Percentiles rank a stretch among this genome's conserved stretches.
phyloP scores from a whole-genome alignment of 2,797 vertebrate genomes.

The Phrynocephalus vlangalii region DNA sequence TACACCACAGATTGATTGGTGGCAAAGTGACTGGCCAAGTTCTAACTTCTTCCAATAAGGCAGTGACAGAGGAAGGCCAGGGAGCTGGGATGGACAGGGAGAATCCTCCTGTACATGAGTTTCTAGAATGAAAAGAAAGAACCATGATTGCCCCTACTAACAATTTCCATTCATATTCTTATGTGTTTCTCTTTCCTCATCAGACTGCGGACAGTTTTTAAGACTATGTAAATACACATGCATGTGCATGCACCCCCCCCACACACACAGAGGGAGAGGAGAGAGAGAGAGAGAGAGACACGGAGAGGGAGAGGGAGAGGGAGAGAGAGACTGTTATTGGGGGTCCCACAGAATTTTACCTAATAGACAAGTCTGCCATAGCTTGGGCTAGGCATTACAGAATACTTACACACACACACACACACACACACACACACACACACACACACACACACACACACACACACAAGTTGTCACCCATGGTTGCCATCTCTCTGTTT shows the following conservation, averaged over 20 bases:
- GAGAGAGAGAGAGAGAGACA: not conserved
- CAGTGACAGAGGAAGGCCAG: constrained; percentile 66
- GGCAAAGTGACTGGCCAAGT: constrained; percentile 82
- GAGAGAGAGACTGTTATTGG: too few species aligned
- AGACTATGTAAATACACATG: not conserved
- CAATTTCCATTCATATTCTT: constrained; percentile 47
- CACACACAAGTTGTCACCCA: too few species aligned
- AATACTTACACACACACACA: too few species aligned
- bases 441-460: too few species aligned
- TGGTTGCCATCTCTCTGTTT: too few species aligned
- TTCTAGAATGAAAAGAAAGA: constrained; percentile 50
- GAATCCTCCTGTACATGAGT: constrained; percentile 68
- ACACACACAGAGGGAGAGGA: not conserved
- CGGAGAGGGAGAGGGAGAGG: too few species aligned
- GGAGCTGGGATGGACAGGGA: constrained; percentile 58
- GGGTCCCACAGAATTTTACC: too few species aligned
- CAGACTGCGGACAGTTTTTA: not conserved
- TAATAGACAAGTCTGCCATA: too few species aligned
- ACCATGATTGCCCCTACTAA: constrained; percentile 35
- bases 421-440: too few species aligned
- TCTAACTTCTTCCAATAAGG: constrained; percentile 68
- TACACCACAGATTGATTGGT: constrained; percentile 84
- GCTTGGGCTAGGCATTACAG: too few species aligned
- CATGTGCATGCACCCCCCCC: not conserved
- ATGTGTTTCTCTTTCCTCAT: not conserved